phyloP scores from a whole-genome alignment of 1,140 invertebrate species.

The Lucilia cuprina region DNA sequence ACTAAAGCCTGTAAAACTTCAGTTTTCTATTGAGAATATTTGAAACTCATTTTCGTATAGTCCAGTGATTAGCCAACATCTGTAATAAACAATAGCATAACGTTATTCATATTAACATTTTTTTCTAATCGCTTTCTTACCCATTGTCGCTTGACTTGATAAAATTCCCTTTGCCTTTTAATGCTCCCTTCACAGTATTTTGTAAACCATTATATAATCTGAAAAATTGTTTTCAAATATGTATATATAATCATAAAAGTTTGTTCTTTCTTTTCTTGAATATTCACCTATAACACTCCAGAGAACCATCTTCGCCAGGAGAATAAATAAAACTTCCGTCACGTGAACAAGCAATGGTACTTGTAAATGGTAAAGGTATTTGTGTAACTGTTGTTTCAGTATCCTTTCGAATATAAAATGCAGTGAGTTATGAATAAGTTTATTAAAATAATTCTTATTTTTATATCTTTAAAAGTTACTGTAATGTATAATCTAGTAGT shows the following conservation, averaged over 20 bases:
- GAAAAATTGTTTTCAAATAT: constrained; percentile 23
- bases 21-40: constrained; percentile 47
- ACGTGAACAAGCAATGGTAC: constrained; percentile 49
- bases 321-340: constrained; percentile 53
- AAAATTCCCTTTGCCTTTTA: constrained; percentile 53
- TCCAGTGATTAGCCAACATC: constrained; percentile 54
- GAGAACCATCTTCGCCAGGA: constrained; percentile 51
- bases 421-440: too few relatives aligned
- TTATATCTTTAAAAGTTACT: too few relatives aligned
- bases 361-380: constrained; percentile 59
- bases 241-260: not conserved
- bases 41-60: constrained; percentile 56
- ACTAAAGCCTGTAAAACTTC: not conserved
- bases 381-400: constrained; percentile 49
- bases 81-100: constrained; percentile 37
- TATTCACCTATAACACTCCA: constrained; percentile 47
- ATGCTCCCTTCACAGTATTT: constrained; percentile 47
- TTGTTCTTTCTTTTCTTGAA: not conserved
- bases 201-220: constrained; percentile 50
- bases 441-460: too few relatives aligned
- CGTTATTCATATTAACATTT: not conserved
- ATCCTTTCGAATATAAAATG: constrained; percentile 42
- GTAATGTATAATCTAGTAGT: too few relatives aligned
- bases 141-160: constrained; percentile 57
- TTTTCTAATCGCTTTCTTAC: constrained; percentile 38